Conservation (phyloP, 2,113 vertebrate genomes). For the Limnothrissa miodon region DNA sequence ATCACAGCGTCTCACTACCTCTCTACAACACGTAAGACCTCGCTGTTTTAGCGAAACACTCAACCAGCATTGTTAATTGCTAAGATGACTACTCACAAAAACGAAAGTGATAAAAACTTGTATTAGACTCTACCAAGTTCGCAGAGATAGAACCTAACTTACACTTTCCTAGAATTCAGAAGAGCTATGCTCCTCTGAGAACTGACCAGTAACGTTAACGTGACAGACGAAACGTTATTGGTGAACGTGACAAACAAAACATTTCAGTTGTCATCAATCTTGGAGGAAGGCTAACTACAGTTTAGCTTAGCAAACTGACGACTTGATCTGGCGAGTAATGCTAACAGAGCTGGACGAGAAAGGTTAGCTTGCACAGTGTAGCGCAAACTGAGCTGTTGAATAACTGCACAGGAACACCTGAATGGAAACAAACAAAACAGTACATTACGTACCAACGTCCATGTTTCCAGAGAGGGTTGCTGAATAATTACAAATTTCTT, state of each 20-base stretch:
- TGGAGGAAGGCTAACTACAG: slow-evolving; percentile 47
- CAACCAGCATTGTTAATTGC: background rate
- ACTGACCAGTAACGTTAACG: background rate
- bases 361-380: slow-evolving; percentile 12
- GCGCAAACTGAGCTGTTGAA: slow-evolving; percentile 10
- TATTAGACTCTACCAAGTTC: background rate
- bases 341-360: slow-evolving; percentile 31
- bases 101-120: background rate
- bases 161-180: background rate
- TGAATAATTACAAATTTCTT: slow-evolving; percentile 37
- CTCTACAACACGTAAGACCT: background rate
- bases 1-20: background rate
- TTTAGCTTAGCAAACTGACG: slow-evolving; percentile 49
- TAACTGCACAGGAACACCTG: background rate
- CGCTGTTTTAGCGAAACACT: background rate
- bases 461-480: slow-evolving; percentile 54
- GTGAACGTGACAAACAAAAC: background rate
- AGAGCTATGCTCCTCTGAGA: background rate
- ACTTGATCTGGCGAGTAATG: background rate
- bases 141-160: background rate
- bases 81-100: background rate
- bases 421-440: background rate
- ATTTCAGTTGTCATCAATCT: background rate
- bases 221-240: background rate
- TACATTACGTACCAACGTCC: slow-evolving; percentile 62